Conservation (phyloP, 2,888 invertebrate genomes). For the Agrotis clavis region DNA sequence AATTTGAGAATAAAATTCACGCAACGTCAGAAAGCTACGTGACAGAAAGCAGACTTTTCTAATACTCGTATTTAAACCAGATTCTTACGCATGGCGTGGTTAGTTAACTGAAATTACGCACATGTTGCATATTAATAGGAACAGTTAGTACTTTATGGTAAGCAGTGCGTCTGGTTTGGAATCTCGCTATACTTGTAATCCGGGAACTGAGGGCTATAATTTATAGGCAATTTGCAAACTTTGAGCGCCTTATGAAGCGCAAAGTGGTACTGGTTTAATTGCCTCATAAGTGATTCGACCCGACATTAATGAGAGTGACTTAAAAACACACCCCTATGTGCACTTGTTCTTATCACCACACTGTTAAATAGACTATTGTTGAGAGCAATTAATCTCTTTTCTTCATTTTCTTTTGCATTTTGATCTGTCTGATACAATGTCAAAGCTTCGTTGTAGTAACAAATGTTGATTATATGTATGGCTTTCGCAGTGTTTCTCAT, state of each 20-base stretch:
- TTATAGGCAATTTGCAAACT: slow-evolving; percentile 47
- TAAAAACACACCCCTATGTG: slow-evolving; percentile 56
- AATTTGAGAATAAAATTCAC: neutral
- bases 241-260: slow-evolving; percentile 55
- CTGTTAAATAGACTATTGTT: slow-evolving; percentile 57
- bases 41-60: slow-evolving; percentile 16
- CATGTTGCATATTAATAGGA: slow-evolving; percentile 50
- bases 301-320: slow-evolving; percentile 59
- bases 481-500: slow-evolving; percentile 55
- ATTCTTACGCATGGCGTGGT: slow-evolving; percentile 31
- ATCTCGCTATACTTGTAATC: slow-evolving; percentile 47
- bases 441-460: slow-evolving; percentile 24
- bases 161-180: slow-evolving; percentile 49
- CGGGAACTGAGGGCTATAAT: slow-evolving; percentile 38
- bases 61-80: slow-evolving; percentile 20
- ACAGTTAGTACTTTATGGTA: slow-evolving; percentile 40
- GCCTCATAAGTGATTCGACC: slow-evolving; percentile 65
- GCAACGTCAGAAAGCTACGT: neutral
- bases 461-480: slow-evolving; percentile 48
- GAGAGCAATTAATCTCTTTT: slow-evolving; percentile 55
- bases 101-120: slow-evolving; percentile 40
- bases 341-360: slow-evolving; percentile 48
- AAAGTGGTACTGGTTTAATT: slow-evolving; percentile 63
- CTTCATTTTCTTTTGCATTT: slow-evolving; percentile 50
- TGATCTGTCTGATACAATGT: slow-evolving; percentile 47